phyloP scores from a whole-genome alignment of 1,140 invertebrate genomes.

The Nymphalis io region DNA sequence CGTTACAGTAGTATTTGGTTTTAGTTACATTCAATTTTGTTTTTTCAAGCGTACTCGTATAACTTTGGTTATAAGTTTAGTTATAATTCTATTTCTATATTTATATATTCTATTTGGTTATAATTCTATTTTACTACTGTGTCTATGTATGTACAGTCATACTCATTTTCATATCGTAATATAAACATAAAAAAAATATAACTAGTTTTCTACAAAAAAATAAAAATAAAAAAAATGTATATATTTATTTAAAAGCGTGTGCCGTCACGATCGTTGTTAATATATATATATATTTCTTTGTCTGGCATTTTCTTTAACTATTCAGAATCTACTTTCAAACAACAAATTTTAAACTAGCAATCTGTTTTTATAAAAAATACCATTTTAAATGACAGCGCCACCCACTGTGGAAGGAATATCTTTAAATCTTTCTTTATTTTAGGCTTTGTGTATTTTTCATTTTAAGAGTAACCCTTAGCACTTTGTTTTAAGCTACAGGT shows the following conservation, averaged over 20 bases:
- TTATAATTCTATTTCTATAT: too few relatives aligned
- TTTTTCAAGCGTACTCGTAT: too few relatives aligned
- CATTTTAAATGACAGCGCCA: constrained; percentile 40
- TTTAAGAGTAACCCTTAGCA: constrained; percentile 12
- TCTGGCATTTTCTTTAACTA: background rate
- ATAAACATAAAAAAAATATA: background rate
- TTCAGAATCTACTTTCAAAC: background rate
- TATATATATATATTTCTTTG: background rate
- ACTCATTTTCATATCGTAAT: too few relatives aligned
- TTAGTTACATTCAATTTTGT: too few relatives aligned
- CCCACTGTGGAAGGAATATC: constrained; percentile 47
- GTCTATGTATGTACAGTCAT: too few relatives aligned
- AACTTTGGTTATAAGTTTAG: too few relatives aligned
- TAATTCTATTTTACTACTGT: too few relatives aligned
- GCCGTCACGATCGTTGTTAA: constrained; percentile 65
- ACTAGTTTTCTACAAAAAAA: background rate
- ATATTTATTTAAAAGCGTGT: constrained; percentile 24
- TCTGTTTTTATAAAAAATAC: constrained; percentile 48
- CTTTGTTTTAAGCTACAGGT: constrained; percentile 62
- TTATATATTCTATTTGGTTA: too few relatives aligned
- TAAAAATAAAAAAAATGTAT: background rate
- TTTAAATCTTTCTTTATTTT: constrained; percentile 41
- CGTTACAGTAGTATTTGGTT: background rate
- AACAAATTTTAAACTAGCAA: constrained; percentile 48
- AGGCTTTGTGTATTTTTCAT: constrained; percentile 20